Evolutionary conservation across 1,140 invertebrate species (phyloP), one percentile per base, ranked within the genome.

Genomic region (Drosophila gunungcola): DNA sequence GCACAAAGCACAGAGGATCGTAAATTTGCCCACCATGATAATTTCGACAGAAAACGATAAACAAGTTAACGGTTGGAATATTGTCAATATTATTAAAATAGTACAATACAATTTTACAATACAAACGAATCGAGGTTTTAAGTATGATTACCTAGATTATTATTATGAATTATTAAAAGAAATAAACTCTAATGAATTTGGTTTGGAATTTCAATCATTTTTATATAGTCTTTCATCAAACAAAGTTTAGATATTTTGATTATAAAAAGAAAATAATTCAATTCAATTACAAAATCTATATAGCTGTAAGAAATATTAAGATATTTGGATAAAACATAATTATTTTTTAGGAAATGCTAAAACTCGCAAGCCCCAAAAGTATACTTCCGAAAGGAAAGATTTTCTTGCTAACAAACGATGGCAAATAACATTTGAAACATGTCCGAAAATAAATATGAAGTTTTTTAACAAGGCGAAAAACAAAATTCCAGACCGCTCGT

Each of bases 1-100:
- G 34, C 80, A 29, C 11, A 3, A 32, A 51, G 64, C 39, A 46
- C 70, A 34, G 38, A 12, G 34, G n/a, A 56, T 16, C 34, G 64
- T 60, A 61, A 80, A 75, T 56, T 67, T 48, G 41, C 58, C 73
- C 56, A 25, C 54, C 72, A 73, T 84, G 64, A 77, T 64, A 63
- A 46, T 4, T 21, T 25, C 13, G 53, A 60, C 65, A 61, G 41
- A 67, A 68, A 62, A 12, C 54, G 5, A 55, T 58, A 56, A 78
- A 65, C 49, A 38, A 49, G 12, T 36, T 13, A 38, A 72, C 52
- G 32, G 16, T 58, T 70, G 38, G 41, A 38, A 41, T 34, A 43
- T 43, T 54, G 57, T 51, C 68, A 74, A 55, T 39, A 51, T 10
- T 43, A 16, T 63, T 13, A 49, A 63, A 48, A 27, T 49, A 43